These are phyloP conservation scores for Nomada goodeniana DNA, from an alignment of 2,888 invertebrate species.

Conservation along the genomic window DNA sequence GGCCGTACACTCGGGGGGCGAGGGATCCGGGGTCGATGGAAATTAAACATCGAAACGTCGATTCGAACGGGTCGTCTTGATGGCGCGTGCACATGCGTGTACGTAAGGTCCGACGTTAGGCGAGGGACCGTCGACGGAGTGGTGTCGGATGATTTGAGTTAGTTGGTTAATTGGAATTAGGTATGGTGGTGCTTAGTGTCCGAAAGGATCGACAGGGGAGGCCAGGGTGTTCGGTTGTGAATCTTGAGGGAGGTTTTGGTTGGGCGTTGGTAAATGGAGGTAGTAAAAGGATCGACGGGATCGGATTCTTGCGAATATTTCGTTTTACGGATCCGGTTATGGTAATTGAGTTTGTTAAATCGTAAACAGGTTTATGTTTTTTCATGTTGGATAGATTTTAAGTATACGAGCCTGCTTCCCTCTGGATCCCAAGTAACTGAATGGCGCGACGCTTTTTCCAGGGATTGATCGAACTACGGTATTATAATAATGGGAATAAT, in stretches of 20 bases:
- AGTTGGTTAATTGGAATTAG: constrained; percentile 18
- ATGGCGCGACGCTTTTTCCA: too few relatives aligned
- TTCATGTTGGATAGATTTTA: too few relatives aligned
- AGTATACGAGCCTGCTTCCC: too few relatives aligned
- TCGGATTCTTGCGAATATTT: too few relatives aligned
- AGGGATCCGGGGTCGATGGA: not conserved
- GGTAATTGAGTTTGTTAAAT: too few relatives aligned
- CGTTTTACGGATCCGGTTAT: too few relatives aligned
- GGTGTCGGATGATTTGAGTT: constrained; percentile 5
- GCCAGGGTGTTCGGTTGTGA: not conserved
- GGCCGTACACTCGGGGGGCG: not conserved
- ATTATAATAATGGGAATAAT: too few relatives aligned
- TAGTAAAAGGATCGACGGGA: not conserved
- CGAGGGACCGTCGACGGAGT: not conserved
- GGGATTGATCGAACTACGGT: too few relatives aligned
- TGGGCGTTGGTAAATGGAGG: not conserved
- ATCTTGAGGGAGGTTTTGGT: not conserved
- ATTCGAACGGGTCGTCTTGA: not conserved
- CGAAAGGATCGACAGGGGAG: not conserved
- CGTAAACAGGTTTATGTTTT: too few relatives aligned
- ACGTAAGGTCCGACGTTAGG: not conserved
- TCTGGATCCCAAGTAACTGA: too few relatives aligned
- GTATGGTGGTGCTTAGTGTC: not conserved
- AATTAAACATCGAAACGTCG: constrained; percentile 54
- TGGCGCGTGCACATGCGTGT: not conserved